Evolutionary conservation across 2,888 invertebrate species (phyloP).

Genomic region (Mamestra brassicae): DNA sequence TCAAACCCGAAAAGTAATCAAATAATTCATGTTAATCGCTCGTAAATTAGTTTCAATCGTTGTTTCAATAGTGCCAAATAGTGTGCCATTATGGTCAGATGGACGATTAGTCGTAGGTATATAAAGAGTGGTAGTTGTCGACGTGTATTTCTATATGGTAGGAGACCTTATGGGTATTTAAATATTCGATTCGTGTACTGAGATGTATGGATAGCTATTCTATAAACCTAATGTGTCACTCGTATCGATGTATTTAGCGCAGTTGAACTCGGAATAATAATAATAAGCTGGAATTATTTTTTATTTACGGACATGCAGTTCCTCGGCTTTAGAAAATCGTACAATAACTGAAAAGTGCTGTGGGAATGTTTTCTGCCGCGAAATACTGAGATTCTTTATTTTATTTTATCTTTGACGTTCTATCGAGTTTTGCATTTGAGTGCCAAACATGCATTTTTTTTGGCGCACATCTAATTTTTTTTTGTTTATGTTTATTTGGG

Average conservation of each 20-base stretch:
- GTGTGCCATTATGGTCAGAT: conserved; percentile 37
- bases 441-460: too few relatives aligned
- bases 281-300: neutral
- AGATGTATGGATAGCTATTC: conserved; percentile 36
- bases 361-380: too few relatives aligned
- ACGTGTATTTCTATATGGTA: conserved; percentile 17
- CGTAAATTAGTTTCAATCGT: conserved; percentile 41
- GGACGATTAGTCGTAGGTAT: conserved; percentile 16
- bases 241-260: conserved; percentile 36
- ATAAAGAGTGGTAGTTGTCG: conserved; percentile 5
- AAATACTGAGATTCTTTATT: too few relatives aligned
- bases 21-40: conserved; percentile 28
- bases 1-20: neutral
- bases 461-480: neutral
- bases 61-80: neutral
- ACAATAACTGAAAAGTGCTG: too few relatives aligned
- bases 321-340: too few relatives aligned
- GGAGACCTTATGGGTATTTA: conserved; percentile 47
- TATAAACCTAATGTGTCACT: conserved; percentile 28
- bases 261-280: conserved; percentile 4
- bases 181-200: conserved; percentile 48
- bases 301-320: neutral
- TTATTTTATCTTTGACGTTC: too few relatives aligned
- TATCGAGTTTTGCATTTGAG: too few relatives aligned
- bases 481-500: neutral